phyloP scores from a whole-genome alignment of 1,140 invertebrate genomes.

The Limonius californicus region DNA sequence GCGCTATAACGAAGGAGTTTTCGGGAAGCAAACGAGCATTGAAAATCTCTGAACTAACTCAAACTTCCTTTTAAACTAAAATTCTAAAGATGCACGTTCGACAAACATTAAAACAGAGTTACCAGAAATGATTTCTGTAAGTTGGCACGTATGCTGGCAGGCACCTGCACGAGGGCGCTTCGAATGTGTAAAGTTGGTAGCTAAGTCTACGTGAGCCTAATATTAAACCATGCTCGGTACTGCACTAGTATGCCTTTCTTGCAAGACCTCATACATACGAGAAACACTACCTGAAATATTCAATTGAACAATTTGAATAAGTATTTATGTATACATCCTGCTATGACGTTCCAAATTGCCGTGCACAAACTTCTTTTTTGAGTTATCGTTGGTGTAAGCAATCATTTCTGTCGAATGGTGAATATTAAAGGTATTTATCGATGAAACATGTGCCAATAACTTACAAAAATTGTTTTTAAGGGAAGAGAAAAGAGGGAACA shows the following conservation, averaged over 20 bases:
- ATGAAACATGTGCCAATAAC: too few species aligned
- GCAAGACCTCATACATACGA: background rate
- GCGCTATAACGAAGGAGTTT: background rate
- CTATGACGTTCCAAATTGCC: too few species aligned
- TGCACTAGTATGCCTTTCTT: background rate
- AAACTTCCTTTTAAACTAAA: constrained; percentile 9
- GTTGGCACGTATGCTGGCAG: constrained; percentile 24
- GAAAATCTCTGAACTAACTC: background rate
- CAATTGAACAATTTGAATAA: background rate
- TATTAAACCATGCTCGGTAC: constrained; percentile 7
- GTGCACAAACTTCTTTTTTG: too few species aligned
- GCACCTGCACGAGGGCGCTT: constrained; percentile 23
- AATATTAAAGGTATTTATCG: too few species aligned
- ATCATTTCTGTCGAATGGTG: too few species aligned
- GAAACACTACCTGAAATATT: background rate
- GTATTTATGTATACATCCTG: too few species aligned
- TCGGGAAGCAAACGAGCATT: too few species aligned
- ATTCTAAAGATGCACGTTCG: constrained; percentile 21
- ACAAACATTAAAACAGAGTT: constrained; percentile 30
- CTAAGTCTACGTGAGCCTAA: constrained; percentile 2
- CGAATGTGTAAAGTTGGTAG: constrained; percentile 13
- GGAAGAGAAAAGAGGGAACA: too few species aligned
- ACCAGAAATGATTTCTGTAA: constrained; percentile 28
- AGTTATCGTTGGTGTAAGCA: too few species aligned
- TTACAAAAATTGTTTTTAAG: too few species aligned